phyloP scores from a whole-genome alignment of 2,797 vertebrate species.

The Muscicapa striata region DNA sequence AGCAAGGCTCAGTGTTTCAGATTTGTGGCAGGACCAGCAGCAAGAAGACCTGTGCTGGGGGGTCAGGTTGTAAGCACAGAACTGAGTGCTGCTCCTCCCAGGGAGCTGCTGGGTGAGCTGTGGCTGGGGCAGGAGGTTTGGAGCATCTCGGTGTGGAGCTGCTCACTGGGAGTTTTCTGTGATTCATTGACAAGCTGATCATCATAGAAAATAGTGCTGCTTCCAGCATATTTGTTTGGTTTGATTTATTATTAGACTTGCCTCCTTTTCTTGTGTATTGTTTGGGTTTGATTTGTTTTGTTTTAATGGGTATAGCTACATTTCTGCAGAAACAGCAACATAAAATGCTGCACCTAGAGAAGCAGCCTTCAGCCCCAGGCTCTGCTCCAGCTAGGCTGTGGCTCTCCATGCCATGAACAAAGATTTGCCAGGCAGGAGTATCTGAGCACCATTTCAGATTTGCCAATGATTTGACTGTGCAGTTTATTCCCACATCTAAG shows the following conservation, averaged over 20 bases:
- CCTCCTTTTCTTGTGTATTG: background rate
- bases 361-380: background rate
- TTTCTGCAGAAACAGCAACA: background rate
- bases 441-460: background rate
- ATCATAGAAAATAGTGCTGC: background rate
- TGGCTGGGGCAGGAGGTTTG: background rate
- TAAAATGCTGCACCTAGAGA: background rate
- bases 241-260: background rate
- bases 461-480: background rate
- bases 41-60: background rate
- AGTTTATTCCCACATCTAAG: background rate
- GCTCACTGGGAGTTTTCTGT: background rate
- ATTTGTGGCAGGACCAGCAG: slow-evolving; percentile 7
- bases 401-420: background rate
- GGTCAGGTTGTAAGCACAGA: background rate
- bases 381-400: background rate
- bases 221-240: background rate
- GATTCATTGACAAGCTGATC: background rate
- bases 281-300: background rate
- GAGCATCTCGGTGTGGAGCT: background rate
- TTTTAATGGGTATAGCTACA: background rate
- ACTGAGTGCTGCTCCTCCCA: background rate
- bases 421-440: background rate
- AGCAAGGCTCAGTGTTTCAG: slow-evolving; percentile 14
- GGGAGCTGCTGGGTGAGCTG: background rate